A percentile compares a stretch with the other conserved stretches of the same genome.
Evolutionary conservation across 2,888 invertebrate genomes (phyloP).

Genomic region (Drepanosiphum platanoidis): DNA sequence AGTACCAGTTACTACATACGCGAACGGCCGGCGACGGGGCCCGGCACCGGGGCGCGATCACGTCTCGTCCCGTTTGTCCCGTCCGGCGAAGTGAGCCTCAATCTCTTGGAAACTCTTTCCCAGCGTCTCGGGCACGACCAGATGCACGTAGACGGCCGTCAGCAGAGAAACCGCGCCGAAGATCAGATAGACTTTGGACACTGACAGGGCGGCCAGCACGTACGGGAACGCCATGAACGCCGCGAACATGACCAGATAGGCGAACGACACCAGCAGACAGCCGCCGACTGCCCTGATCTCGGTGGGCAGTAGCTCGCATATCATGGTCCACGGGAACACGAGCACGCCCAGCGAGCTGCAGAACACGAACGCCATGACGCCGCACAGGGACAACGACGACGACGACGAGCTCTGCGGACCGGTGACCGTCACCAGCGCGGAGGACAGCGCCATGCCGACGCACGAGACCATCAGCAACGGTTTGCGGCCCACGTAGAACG

Average conservation of each 20-base stretch:
- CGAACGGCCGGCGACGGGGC: too few species aligned
- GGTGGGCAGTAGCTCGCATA: constrained; percentile 71
- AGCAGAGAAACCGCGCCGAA: constrained; percentile 69
- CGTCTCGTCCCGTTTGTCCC: background rate
- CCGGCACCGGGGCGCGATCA: background rate
- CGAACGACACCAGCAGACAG: constrained; percentile 70
- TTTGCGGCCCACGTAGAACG: constrained; percentile 70
- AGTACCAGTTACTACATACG: too few species aligned
- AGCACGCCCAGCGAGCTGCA: constrained; percentile 68
- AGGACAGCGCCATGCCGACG: background rate
- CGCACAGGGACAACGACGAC: background rate
- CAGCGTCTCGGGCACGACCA: constrained; percentile 72
- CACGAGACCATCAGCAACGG: constrained; percentile 67
- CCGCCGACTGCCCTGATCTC: constrained; percentile 70
- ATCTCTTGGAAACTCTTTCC: constrained; percentile 72
- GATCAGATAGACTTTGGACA: constrained; percentile 69
- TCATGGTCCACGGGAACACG: constrained; percentile 73
- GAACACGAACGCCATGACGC: constrained; percentile 49
- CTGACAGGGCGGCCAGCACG: constrained; percentile 67
- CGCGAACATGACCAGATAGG: constrained; percentile 71
- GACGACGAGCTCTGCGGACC: background rate
- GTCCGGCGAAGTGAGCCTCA: constrained; percentile 66
- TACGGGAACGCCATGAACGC: constrained; percentile 71
- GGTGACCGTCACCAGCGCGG: background rate
- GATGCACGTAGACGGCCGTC: constrained; percentile 69